Percentiles rank a stretch among this genome's conserved stretches.
Conservation (phyloP, 2,113 vertebrate genomes). For the Proterorhinus semilunaris region DNA sequence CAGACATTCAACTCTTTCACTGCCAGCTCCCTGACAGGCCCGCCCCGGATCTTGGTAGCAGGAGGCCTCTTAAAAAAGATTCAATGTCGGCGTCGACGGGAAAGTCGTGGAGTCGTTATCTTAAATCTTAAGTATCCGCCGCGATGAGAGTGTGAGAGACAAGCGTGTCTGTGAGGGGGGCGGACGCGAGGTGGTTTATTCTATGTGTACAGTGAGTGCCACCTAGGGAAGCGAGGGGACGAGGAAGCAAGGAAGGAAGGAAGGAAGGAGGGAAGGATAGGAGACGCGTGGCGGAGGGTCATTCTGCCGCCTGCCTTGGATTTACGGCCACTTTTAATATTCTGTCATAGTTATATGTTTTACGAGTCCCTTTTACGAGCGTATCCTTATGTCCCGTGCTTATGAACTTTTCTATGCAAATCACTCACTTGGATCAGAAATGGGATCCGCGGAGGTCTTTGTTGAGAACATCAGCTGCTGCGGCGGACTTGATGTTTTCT, state of each 20-base stretch:
- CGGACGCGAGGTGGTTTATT: conserved; percentile 68
- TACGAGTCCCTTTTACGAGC: conserved; percentile 75
- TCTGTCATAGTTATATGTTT: conserved; percentile 79
- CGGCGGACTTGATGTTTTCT: conserved; percentile 3
- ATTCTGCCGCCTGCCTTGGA: conserved; percentile 70
- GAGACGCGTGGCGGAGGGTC: conserved; percentile 69
- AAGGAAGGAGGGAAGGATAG: conserved; percentile 25
- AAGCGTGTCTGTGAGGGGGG: conserved; percentile 71
- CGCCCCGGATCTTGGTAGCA: conserved; percentile 50
- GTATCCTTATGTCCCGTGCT: conserved; percentile 79
- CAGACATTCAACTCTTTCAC: conserved; percentile 77
- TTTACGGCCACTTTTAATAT: conserved; percentile 82
- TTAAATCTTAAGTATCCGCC: conserved; percentile 76
- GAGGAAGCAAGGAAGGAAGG: neutral
- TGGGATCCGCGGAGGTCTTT: conserved; percentile 40
- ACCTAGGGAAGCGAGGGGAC: conserved; percentile 13
- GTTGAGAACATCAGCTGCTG: conserved; percentile 36
- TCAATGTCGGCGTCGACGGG: conserved; percentile 75
- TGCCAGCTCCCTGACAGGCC: conserved; percentile 69
- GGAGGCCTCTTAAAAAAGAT: conserved; percentile 72
- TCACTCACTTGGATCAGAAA: conserved; percentile 73
- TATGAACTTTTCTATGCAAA: conserved; percentile 84
- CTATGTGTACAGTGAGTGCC: conserved; percentile 73
- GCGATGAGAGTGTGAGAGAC: conserved; percentile 68
- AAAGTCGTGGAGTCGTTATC: conserved; percentile 77